A percentile compares a stretch with the other conserved stretches of the same genome.
These are phyloP conservation scores for Congeria kusceri DNA, from an alignment of 2,888 invertebrate genomes.

Conservation along the genomic window DNA sequence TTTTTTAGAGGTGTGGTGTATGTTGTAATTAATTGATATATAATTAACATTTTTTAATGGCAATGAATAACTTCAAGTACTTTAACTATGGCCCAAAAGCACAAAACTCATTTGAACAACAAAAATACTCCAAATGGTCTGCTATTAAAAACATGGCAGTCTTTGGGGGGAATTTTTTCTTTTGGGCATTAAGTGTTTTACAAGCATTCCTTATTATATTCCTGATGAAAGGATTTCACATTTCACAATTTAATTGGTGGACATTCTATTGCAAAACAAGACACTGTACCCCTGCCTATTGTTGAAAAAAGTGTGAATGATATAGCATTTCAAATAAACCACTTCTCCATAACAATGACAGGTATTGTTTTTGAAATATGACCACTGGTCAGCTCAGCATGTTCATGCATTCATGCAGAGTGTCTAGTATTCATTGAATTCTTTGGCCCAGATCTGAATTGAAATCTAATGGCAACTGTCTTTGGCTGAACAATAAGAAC, in stretches of 20 bases:
- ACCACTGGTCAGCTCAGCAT: slow-evolving; percentile 38
- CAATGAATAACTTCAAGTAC: too few relatives aligned
- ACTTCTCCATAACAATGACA: slow-evolving; percentile 31
- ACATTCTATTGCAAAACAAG: slow-evolving; percentile 24
- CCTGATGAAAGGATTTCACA: slow-evolving; percentile 10
- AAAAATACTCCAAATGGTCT: too few relatives aligned
- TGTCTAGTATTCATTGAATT: slow-evolving; percentile 26
- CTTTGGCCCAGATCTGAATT: slow-evolving; percentile 34
- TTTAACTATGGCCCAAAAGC: too few relatives aligned
- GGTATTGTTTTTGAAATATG: slow-evolving; percentile 21
- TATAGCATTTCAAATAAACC: slow-evolving; percentile 39
- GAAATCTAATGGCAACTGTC: slow-evolving; percentile 18
- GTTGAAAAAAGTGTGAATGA: slow-evolving; percentile 16
- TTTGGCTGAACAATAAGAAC: slow-evolving; percentile 23
- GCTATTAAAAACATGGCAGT: too few relatives aligned
- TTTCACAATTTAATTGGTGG: slow-evolving; percentile 32
- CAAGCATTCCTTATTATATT: too few relatives aligned
- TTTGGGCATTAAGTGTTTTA: too few relatives aligned
- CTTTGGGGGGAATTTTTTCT: too few relatives aligned
- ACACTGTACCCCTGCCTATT: slow-evolving; percentile 5
- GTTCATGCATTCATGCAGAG: slow-evolving; percentile 24
- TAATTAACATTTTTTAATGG: too few relatives aligned
- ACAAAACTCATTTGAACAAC: too few relatives aligned
- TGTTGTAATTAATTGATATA: too few relatives aligned
- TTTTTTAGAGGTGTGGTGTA: too few relatives aligned